Evolutionary conservation across 1,140 invertebrate genomes (phyloP), one percentile per base, ranked within the genome.

Genomic region (Lepidurus packardi): DNA sequence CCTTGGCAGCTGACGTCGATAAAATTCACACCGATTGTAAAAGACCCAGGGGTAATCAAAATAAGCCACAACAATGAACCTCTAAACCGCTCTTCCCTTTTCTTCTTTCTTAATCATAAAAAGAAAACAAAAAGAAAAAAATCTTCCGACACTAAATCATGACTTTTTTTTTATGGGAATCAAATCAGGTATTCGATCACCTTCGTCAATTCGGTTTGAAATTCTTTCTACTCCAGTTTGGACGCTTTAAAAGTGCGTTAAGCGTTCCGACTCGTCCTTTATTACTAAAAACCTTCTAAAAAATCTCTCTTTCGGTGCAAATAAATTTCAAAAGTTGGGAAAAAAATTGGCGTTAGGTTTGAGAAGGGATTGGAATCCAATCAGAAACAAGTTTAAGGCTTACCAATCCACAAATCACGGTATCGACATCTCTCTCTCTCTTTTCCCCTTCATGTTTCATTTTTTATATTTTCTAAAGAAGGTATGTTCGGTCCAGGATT

Each of bases 11-110:
- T 65, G 53, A 65, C 53, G 13, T 7, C 13, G 53, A 65, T 65
- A 65, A 65, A 65, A 65, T 65, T 65, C 53, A 65, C 53, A 65
- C 53, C 53, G 53, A 65, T 65, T 65, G 53, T 65, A 65, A 65
- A 65, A 16, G 53, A 65, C 53, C 53, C 53, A 65, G 53, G 53
- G 53, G 53, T 65, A 65, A 65, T 65, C 53, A 65, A 65, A 65
- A 65, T 21, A 65, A 65, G 53, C 53, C 53, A 65, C 53, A 65
- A 65, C 53, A 65, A 65, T 65, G 53, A 65, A 65, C 53, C 53
- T 65, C 21, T 21, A 65, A 65, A 65, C 53, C 53, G 6, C 10
- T 65, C 21, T 16, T 65, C 21, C 13, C 16, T n/a, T n/a, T n/a
- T 21, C 53, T 9, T 65, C 9, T 7, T 65, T 21, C 53, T 13